Evolutionary conservation across 2,797 vertebrate species (phyloP), one percentile per base, ranked within the genome.

Genomic region (Otolemur crassicaudatus): DNA sequence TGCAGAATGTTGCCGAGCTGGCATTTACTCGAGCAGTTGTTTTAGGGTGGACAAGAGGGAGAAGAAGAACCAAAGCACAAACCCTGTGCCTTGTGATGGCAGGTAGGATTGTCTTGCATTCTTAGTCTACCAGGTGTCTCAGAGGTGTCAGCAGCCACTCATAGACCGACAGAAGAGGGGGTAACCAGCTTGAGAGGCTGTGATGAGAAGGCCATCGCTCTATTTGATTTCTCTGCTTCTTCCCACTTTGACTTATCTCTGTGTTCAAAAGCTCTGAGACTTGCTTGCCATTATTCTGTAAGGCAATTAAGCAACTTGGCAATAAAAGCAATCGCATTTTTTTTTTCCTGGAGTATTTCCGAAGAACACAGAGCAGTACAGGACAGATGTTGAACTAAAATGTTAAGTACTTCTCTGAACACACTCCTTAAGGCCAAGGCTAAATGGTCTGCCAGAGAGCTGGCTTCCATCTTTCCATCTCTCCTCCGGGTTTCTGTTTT

Each of bases 321-420:
- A 80, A 91, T 88, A 73, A 95, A 91, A 75, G 79, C 95, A 91
- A 83, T 56, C 65, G 70, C 70, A 75, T 97, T 95, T 93, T 46
- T 90, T 89, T 95, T 94, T 34, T 90, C 87, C 92, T 94, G 79
- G 90, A 96, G 94, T 86, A 29, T 1, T 96, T 96, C 61, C 73
- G 80, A 95, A 96, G 94, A 96, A 95, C 77, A 92, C 90, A 77
- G 94, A 94, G 84, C 93, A 93, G 96, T 43, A 0, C 75, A 84
- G 80, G 97, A 96, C 97, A 97, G 97, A 97, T 97, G 95, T 95
- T 96, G 94, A 96, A 89, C 87, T 76, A 91, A 93, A 95, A 92
- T n/a, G 16, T 88, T 88, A 95, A 97, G 96, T 90, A 86, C 97
- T 96, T 96, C 76, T 93, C 92, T 56, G 85, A 94, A 96, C 92